Percentiles rank a stretch among this genome's conserved stretches.
Evolutionary conservation across 2,113 vertebrate genomes (phyloP).

Genomic region (Aix galericulata): DNA sequence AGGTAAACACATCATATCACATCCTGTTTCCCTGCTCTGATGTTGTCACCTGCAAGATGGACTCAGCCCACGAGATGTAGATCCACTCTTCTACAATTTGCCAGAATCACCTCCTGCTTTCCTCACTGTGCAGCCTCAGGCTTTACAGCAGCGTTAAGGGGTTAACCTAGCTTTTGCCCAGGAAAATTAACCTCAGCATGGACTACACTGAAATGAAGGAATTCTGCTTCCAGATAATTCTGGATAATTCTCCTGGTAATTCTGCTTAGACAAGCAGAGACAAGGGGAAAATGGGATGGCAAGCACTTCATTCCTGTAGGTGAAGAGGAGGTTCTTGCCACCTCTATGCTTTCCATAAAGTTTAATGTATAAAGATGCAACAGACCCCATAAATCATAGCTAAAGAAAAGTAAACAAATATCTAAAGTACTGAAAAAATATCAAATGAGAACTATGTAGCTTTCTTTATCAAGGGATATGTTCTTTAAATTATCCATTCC

Average conservation of each 20-base stretch:
- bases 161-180: background rate
- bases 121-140: background rate
- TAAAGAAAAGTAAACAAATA: background rate
- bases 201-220: background rate
- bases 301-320: background rate
- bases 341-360: background rate
- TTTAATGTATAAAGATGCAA: background rate
- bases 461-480: background rate
- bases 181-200: background rate
- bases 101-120: background rate
- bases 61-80: background rate
- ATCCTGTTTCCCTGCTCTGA: background rate
- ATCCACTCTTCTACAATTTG: background rate
- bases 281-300: background rate
- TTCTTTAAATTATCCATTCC: background rate
- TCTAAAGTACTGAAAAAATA: background rate
- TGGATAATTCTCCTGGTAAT: background rate
- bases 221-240: background rate
- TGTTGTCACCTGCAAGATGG: background rate
- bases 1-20: background rate
- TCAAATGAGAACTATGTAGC: background rate
- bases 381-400: rapidly evolving
- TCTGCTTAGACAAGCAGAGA: background rate
- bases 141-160: background rate
- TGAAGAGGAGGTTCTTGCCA: background rate